Evolutionary conservation across 2,797 vertebrate species (phyloP), one percentile per base, ranked within the genome.

Genomic region (Balearica regulorum): DNA sequence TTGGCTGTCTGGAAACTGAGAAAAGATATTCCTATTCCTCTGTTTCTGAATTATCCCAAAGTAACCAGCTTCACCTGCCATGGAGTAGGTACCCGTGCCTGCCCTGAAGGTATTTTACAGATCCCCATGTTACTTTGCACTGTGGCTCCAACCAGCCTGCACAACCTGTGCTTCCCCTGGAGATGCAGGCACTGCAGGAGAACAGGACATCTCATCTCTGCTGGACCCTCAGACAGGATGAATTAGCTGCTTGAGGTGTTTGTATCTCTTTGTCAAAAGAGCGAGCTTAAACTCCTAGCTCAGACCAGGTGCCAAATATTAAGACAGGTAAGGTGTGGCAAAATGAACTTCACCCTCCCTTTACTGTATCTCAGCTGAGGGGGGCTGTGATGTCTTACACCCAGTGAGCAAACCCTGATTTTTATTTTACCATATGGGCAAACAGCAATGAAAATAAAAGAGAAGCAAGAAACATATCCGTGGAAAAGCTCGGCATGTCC

Each of bases 401-500:
- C 10, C 13, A 44, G 2, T 43, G 43, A 78, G 14, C 16, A 90
- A 90, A 90, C 51, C 3, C 24, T 62, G 48, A 7, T 53, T 81
- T 70, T 73, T 91, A 60, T 69, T 62, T 64, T 69, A 84, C 39
- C n/a, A 5, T 66, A n/a, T 49, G 28, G 33, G 12, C 54, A 65
- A 55, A 29, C 33, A 43, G 26, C 25, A 51, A 16, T 39, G 26
- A 66, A 85, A 83, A 41, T 14, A 71, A 61, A 51, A 41, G 35
- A 80, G 26, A 84, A 68, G 29, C 60, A 69, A 69, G 53, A 79
- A 58, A 39, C 6, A 14, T 41, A 58, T 55, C 29, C 0, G 0
- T 43, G 26, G 57, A 82, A 57, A 77, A 53, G 24, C 29, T 72
- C 0, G 1, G 5, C 0, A 0, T 83, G 48, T 58, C 10, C 5